Percentiles rank a stretch among this genome's conserved stretches.
Conservation (phyloP, 2,113 vertebrate genomes). For the Sciurus niger region DNA sequence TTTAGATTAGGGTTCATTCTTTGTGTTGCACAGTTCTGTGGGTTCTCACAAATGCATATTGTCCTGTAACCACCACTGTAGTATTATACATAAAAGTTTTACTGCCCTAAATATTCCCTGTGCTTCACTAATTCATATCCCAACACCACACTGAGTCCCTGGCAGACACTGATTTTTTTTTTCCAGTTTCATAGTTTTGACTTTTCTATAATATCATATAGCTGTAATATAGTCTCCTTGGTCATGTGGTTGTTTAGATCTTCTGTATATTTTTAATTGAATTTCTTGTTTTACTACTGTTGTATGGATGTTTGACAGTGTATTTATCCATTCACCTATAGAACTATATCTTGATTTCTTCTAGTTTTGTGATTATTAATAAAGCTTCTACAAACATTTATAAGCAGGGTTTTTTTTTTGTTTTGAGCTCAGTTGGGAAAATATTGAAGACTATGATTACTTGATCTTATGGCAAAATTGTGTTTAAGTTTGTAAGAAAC, state of each 20-base stretch:
- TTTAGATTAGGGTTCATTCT: neutral
- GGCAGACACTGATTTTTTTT: neutral
- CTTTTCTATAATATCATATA: neutral
- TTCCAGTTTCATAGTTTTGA: neutral
- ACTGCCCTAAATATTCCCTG: neutral
- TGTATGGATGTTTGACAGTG: neutral
- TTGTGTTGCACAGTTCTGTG: neutral
- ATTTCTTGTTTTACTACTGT: neutral
- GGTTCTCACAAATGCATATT: neutral
- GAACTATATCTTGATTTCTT: neutral
- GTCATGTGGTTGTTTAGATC: neutral
- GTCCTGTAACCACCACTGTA: neutral
- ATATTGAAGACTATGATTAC: neutral
- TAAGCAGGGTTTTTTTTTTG: neutral
- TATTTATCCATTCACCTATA: neutral
- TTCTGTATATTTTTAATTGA: neutral
- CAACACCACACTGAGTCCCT: accelerated
- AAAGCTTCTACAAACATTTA: neutral
- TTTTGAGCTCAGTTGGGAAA: neutral
- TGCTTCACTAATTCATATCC: neutral
- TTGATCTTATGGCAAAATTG: neutral
- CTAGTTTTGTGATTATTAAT: neutral
- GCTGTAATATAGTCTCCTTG: neutral
- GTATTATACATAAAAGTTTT: neutral
- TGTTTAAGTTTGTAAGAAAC: neutral